phyloP scores from a whole-genome alignment of 2,113 vertebrate species.

The Grallaria varia region DNA sequence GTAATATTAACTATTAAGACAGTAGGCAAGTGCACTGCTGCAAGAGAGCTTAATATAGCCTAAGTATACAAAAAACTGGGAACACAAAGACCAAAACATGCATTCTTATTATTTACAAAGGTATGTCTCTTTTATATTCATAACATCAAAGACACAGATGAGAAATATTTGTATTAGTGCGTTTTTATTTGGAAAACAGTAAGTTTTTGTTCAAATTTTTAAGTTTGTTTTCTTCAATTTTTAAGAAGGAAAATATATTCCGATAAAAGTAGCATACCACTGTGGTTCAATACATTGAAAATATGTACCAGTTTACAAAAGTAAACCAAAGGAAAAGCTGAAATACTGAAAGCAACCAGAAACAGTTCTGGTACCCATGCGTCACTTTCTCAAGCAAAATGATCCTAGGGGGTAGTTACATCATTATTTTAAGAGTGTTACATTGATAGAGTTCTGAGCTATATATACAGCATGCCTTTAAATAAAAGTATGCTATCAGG shows the following conservation, averaged over 20 bases:
- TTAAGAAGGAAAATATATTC: neutral
- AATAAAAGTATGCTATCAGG: neutral
- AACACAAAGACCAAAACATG: neutral
- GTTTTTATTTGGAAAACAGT: too few relatives aligned
- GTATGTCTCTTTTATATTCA: neutral
- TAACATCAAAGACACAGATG: neutral
- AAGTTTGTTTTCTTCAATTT: neutral
- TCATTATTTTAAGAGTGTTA: neutral
- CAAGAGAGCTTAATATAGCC: neutral
- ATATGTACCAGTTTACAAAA: neutral
- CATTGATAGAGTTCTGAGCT: neutral
- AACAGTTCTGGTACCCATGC: neutral
- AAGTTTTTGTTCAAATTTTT: neutral
- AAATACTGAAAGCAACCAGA: neutral
- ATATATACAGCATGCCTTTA: neutral
- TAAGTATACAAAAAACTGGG: neutral
- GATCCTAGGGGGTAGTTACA: neutral
- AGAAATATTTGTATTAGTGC: neutral
- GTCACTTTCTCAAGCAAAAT: neutral
- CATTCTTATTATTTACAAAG: neutral
- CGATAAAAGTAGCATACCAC: neutral
- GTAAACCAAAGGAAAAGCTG: neutral
- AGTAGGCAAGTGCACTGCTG: neutral
- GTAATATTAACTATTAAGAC: neutral
- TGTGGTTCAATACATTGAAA: neutral